Evolutionary conservation across 2,888 invertebrate species (phyloP), one percentile per base, ranked within the genome.

Genomic region (Epinotia demarniana): DNA sequence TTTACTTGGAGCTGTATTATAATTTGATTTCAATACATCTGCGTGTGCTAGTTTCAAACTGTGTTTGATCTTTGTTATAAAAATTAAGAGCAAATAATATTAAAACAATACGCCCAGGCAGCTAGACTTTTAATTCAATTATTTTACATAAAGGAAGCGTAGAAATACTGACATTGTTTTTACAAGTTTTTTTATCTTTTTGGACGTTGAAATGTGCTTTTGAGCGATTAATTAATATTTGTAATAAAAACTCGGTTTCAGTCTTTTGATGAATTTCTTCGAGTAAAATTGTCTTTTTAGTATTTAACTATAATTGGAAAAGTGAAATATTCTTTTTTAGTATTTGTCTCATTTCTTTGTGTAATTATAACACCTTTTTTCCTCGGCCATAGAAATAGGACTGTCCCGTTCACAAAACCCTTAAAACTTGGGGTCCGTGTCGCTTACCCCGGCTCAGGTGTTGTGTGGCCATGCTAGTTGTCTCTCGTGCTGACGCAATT

Each of bases 401-500:
- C 43, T 12, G 11, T 23, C 63, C 70, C 74, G 61, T 46, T 74
- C 74, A 69, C 69, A 49, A 73, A 64, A 58, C 74, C 74, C 74
- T 58, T 58, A 53, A 39, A 75, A 71, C 66, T 27, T 62, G 67
- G 67, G 72, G 72, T 72, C 49, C 61, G 16, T 67, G 55, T 72
- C 19, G 75, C 75, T 75, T 75, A 67, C 64, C 57, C 75, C 33
- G 69, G 66, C 60, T 75, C 75, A 63, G 49, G 55, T 75, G 64
- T 69, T 75, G 64, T 75, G 72, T 74, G 57, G 70, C 75, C 75
- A 67, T 72, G 75, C 75, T 75, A 75, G 61, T 46, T 75, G 75
- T 75, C 43, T 19, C 43, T 67, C 53, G 75, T 75, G 75, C 72
- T 72, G 75, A 49, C 46, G 74, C 74, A 55, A 67, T 71, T 43